Percentiles rank a stretch among this genome's conserved stretches.
Conservation (phyloP, 2,113 vertebrate species). For the Syngnathus typhle region DNA sequence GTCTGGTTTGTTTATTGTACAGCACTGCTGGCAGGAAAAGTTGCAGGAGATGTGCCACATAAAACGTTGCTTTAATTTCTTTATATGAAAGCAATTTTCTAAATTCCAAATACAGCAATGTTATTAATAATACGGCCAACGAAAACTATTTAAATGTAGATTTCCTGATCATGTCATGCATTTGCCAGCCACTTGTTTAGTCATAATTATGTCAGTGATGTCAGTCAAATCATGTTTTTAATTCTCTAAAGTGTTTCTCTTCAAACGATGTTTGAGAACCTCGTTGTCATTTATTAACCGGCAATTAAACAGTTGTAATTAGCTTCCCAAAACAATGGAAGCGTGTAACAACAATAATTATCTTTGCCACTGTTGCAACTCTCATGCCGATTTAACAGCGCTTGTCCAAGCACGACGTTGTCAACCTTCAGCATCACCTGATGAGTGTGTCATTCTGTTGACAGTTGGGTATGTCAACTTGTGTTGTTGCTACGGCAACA, state of each 20-base stretch:
- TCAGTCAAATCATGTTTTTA: not conserved
- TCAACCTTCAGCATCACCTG: not conserved
- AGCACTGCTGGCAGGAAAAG: not conserved
- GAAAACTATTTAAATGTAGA: too few species aligned
- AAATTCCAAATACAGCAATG: too few species aligned
- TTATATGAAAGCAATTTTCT: not conserved
- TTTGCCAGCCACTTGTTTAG: too few species aligned
- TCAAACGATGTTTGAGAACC: not conserved
- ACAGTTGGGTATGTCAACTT: not conserved
- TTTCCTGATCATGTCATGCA: too few species aligned
- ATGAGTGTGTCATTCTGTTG: not conserved
- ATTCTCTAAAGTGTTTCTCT: not conserved
- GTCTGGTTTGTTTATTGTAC: not conserved
- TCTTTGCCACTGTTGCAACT: not conserved
- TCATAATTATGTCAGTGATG: not conserved
- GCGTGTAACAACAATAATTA: not conserved
- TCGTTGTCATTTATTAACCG: constrained; percentile 1
- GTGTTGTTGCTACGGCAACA: not conserved
- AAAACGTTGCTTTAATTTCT: not conserved
- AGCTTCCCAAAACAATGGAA: not conserved
- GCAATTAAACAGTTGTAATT: not conserved
- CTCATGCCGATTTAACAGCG: not conserved
- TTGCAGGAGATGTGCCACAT: not conserved
- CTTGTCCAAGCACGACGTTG: not conserved
- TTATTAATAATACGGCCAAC: too few species aligned